These are phyloP conservation scores for Zenarchopterus dispar DNA, from an alignment of 2,797 vertebrate species.

Conservation along the genomic window DNA sequence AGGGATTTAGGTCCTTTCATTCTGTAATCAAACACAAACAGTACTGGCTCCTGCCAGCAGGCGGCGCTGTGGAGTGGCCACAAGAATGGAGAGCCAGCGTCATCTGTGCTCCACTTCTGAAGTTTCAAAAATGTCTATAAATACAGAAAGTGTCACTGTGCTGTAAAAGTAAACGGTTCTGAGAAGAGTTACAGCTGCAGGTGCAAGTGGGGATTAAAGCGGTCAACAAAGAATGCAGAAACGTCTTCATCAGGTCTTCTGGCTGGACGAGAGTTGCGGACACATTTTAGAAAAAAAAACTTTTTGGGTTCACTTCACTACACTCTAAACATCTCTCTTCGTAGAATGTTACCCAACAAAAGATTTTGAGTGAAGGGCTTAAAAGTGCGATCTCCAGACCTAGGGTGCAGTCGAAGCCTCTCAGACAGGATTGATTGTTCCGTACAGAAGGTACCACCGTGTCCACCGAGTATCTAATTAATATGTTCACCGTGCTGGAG, in stretches of 20 bases:
- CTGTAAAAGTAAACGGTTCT: conserved; percentile 1
- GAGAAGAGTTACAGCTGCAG: conserved; percentile 17
- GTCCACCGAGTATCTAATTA: conserved; percentile 1
- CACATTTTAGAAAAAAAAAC: neutral
- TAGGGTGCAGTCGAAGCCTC: neutral
- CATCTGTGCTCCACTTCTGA: neutral
- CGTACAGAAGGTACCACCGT: too few species aligned
- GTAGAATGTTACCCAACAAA: too few species aligned
- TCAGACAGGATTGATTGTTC: conserved; percentile 7
- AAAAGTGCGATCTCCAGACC: neutral
- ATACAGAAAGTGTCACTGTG: too few species aligned
- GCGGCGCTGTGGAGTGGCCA: conserved; percentile 59
- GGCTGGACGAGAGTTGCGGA: neutral
- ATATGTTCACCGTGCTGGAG: neutral
- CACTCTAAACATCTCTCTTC: too few species aligned
- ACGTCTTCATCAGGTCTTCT: neutral
- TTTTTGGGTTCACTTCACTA: neutral
- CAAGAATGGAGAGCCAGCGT: neutral
- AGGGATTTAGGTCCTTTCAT: conserved; percentile 79
- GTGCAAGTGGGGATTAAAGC: conserved; percentile 7
- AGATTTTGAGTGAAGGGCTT: neutral
- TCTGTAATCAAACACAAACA: conserved; percentile 77
- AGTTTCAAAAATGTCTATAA: too few species aligned
- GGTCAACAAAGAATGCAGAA: neutral
- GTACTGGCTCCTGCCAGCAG: conserved; percentile 47